Evolutionary conservation across 2,797 vertebrate genomes (phyloP), one percentile per base, ranked within the genome.

Genomic region (Gadopsis marmoratus): DNA sequence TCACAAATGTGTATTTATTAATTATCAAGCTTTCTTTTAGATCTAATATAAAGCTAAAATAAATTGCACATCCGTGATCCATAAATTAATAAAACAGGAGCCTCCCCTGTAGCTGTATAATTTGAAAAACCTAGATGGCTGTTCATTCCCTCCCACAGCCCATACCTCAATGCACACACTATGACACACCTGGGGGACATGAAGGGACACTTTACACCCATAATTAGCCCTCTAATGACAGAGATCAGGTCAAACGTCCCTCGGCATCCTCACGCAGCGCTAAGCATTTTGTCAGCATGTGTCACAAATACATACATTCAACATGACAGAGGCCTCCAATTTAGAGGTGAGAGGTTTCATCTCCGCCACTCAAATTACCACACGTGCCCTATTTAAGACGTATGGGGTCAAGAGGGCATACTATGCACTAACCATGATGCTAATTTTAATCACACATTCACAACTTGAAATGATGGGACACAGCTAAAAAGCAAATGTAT

Each of bases 301-400:
- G 86, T 91, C 93, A 92, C 81, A 83, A 82, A 84, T 78, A 81
- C 83, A 78, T 81, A 78, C 82, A 87, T 92, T 88, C 26, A 89
- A 91, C 87, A 88, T 91, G 94, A 93, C 93, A 94, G 89, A 86
- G 87, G 86, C 76, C 78, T 74, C 75, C 61, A 29, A 86, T 91
- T 58, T 51, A 3, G 58, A 85, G 92, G 85, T 76, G 60, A 91
- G 75, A 85, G 91, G 93, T 88, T 86, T 60, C 53, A 35, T 41
- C 41, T 68, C 85, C 90, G 92, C 87, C 94, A 92, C 63, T 95
- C 89, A n/a, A 73, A 77, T 85, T 1, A 48, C 72, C 74, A 78
- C 85, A 89, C 39, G 68, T 73, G 77, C 37, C 47, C 59, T 63
- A 50, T 84, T 82, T 8, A 59, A 73, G 59, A 76, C 82, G 77